phyloP scores from a whole-genome alignment of 2,113 vertebrate species.

The Siphamia tubifer region DNA sequence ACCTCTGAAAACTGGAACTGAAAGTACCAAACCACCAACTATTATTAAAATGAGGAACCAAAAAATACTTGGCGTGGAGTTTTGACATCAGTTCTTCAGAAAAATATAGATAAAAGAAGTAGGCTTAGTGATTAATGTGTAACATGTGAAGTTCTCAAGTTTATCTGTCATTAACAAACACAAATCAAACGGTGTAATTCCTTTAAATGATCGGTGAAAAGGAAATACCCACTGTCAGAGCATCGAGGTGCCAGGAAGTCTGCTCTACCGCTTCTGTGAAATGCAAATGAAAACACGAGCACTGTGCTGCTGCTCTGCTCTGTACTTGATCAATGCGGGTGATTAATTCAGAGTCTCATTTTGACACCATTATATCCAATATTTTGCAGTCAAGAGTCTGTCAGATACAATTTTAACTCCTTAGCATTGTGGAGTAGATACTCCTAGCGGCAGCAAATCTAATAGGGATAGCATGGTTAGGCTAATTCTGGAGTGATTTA shows the following conservation, averaged over 20 bases:
- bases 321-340: background rate
- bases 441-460: too few relatives aligned
- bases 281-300: constrained; percentile 41
- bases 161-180: background rate
- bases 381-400: background rate
- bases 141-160: background rate
- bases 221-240: constrained; percentile 23
- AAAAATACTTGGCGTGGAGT: too few relatives aligned
- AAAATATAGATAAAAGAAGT: too few relatives aligned
- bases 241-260: constrained; percentile 10
- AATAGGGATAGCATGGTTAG: too few relatives aligned
- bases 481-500: too few relatives aligned
- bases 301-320: background rate
- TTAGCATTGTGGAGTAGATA: too few relatives aligned
- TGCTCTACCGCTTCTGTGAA: background rate
- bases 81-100: too few relatives aligned
- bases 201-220: background rate
- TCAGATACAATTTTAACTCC: too few relatives aligned
- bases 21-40: constrained; percentile 1
- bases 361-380: background rate
- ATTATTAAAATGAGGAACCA: background rate
- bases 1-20: background rate
- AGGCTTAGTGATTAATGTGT: too few relatives aligned
- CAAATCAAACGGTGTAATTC: background rate
- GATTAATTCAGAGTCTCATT: background rate